Evolutionary conservation across 2,888 invertebrate genomes (phyloP).

Genomic region (Bruchidius siliquastri): DNA sequence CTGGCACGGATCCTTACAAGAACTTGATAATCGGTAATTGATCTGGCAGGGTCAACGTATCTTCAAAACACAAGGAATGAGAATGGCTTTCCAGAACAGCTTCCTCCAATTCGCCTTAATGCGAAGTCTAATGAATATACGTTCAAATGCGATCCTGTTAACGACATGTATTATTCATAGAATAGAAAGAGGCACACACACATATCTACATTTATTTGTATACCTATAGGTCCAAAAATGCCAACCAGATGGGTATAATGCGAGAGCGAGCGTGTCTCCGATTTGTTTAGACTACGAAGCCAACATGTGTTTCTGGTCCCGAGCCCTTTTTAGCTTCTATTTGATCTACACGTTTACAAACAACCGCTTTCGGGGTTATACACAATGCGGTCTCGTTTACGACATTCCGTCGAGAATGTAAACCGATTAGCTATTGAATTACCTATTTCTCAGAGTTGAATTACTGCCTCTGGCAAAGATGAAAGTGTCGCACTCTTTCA

Average conservation of each 20-base stretch:
- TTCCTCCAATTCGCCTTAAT: too few relatives aligned
- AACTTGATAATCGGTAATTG: too few relatives aligned
- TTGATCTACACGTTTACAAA: background rate
- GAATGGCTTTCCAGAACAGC: too few relatives aligned
- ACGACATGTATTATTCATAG: conserved; percentile 1
- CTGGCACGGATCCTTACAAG: too few relatives aligned
- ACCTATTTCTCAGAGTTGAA: background rate
- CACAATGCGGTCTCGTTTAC: background rate
- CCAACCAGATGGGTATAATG: conserved; percentile 28
- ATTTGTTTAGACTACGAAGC: conserved; percentile 31
- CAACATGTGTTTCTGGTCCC: conserved; percentile 25
- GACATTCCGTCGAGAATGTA: background rate
- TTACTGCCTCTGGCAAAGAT: background rate
- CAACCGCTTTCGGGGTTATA: background rate
- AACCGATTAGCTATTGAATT: background rate
- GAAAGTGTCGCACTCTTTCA: background rate
- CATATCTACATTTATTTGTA: background rate
- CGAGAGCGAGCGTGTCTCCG: conserved; percentile 29
- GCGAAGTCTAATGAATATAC: too few relatives aligned
- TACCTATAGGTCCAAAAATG: conserved; percentile 8
- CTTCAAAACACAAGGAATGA: too few relatives aligned
- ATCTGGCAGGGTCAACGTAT: too few relatives aligned
- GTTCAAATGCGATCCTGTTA: background rate
- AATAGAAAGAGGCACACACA: background rate
- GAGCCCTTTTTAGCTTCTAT: background rate